A percentile compares a stretch with the other conserved stretches of the same genome.
Conservation (phyloP, 2,888 invertebrate species). For the Platypus cylindrus region DNA sequence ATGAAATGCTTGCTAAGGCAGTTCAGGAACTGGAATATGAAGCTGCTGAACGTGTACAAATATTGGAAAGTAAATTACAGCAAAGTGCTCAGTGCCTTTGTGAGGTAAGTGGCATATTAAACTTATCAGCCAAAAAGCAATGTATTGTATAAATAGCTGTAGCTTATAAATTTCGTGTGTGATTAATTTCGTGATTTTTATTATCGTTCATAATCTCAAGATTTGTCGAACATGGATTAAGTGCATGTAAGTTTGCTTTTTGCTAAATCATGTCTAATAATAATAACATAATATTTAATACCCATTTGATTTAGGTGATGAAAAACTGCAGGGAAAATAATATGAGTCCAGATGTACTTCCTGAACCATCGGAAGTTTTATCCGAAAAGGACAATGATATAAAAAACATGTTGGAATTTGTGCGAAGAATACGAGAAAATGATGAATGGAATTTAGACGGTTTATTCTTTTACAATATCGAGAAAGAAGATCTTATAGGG, state of each 20-base stretch:
- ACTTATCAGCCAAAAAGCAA: no score
- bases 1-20: constrained; percentile 49
- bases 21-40: constrained; percentile 57
- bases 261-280: background rate
- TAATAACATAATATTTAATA: constrained; percentile 9
- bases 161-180: no score
- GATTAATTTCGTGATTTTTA: no score
- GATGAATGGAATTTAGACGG: constrained; percentile 33
- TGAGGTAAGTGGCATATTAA: constrained; percentile 31
- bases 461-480: constrained; percentile 35
- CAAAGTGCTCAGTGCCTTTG: constrained; percentile 34
- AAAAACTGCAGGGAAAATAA: constrained; percentile 29
- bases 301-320: constrained; percentile 28
- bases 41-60: constrained; percentile 44
- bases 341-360: constrained; percentile 25
- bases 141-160: no score
- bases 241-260: constrained; percentile 9
- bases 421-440: constrained; percentile 34
- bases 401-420: constrained; percentile 35
- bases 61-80: constrained; percentile 41
- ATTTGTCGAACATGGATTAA: no score
- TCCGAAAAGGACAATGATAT: constrained; percentile 31
- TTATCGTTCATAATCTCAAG: no score
- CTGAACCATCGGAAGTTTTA: constrained; percentile 28
- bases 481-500: constrained; percentile 30